Percentiles rank a stretch among this genome's conserved stretches.
Evolutionary conservation across 2,113 vertebrate species (phyloP).

Genomic region (Ramphastos sulfuratus): DNA sequence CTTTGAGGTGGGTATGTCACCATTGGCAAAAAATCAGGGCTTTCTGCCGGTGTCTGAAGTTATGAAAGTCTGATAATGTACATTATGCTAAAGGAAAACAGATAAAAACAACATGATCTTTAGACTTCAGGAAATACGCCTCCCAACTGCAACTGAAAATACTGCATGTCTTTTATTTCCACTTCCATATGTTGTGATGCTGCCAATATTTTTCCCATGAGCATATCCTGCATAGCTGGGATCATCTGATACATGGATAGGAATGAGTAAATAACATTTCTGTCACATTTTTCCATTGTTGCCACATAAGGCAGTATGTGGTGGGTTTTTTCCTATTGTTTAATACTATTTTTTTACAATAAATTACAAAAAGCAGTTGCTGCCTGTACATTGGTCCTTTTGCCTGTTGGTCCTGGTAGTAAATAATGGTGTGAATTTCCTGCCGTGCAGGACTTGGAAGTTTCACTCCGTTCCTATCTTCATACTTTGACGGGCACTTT

Average conservation of each 20-base stretch:
- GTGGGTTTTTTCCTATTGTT: conserved; percentile 57
- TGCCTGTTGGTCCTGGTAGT: neutral
- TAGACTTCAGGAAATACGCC: conserved; percentile 55
- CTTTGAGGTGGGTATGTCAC: conserved; percentile 52
- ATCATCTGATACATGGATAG: neutral
- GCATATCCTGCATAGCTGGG: conserved; percentile 15
- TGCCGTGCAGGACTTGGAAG: neutral
- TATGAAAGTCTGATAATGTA: conserved; percentile 53
- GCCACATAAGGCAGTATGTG: conserved; percentile 31
- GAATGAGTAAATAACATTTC: conserved; percentile 52
- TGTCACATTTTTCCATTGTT: conserved; percentile 44
- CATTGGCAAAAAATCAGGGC: conserved; percentile 47
- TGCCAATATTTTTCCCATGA: conserved; percentile 42
- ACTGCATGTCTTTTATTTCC: conserved; percentile 53
- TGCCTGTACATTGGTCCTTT: neutral
- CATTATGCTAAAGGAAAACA: conserved; percentile 68
- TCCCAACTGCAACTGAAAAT: conserved; percentile 59
- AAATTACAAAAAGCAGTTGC: conserved; percentile 37
- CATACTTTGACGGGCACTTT: neutral
- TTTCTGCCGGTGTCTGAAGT: conserved; percentile 55
- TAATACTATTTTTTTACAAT: conserved; percentile 64
- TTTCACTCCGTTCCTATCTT: neutral
- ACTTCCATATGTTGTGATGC: conserved; percentile 45
- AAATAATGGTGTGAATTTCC: fast-evolving
- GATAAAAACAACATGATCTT: conserved; percentile 66